Evolutionary conservation across 2,888 invertebrate species (phyloP), one percentile per base, ranked within the genome.

Genomic region (Agelastica alni): DNA sequence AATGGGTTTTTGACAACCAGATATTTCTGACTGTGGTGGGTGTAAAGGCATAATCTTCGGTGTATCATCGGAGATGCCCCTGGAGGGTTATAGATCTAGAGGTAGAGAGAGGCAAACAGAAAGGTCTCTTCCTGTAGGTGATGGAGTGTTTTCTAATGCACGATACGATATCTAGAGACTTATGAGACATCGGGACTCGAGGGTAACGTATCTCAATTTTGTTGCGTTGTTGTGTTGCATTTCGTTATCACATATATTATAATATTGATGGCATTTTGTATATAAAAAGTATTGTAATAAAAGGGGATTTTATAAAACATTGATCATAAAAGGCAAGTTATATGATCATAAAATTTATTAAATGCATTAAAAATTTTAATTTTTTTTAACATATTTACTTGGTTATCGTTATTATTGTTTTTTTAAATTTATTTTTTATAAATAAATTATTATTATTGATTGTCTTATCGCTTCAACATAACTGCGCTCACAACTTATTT

Each of bases 1-100:
- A 53, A 37, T 37, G 34, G 53, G 37, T 42, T 41, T 42, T 43
- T 48, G 47, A 43, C 47, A 47, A 28, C 30, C 17, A n/a, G 47
- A 47, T 42, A 53, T 53, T 47, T 53, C 43, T 28, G 43, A 30
- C 16, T n/a, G 26, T 22, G 30, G 26, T 3, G 46, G 20, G 47
- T 26, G 26, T 36, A 20, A 14, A 18, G 30, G 31, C 39, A 48
- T 49, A 30, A 49, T 49, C 49, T 41, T 41, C 22, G 49, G 18
- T 39, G 13, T 49, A 49, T 18, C 36, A 41, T 49, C 41, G 41
- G 20, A 32, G 20, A 49, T 26, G 22, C 14, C 49, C 41, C 41
- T 1, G 13, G 41, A 31, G 49, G 41, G 30, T 10, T 30, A 17
- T 49, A 49, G 10, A 41, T 42, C 22, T 49, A 16, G 16, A 41